These are phyloP conservation scores for Choreutis nemorana DNA, from an alignment of 2,888 invertebrate species.

Conservation along the genomic window DNA sequence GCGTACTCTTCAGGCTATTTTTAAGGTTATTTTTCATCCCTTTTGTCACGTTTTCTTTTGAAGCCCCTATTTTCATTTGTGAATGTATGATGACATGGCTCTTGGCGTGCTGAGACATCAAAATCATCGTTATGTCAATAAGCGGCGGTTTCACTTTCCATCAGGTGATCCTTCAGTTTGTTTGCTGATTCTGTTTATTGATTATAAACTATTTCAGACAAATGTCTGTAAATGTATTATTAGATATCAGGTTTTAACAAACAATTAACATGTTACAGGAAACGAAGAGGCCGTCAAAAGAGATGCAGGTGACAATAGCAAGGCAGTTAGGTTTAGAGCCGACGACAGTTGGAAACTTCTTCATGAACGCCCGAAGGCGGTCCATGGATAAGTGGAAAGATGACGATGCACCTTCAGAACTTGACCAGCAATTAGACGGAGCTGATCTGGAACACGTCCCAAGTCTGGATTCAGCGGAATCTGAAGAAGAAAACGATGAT, in stretches of 20 bases:
- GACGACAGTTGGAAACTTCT: conserved; percentile 98
- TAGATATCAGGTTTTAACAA: too few species aligned
- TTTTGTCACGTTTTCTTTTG: not conserved
- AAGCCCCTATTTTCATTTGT: not conserved
- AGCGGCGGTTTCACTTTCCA: too few species aligned
- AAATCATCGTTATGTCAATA: too few species aligned
- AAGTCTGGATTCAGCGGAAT: conserved; percentile 50
- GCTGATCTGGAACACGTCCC: conserved; percentile 56
- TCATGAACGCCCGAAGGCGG: conserved; percentile 99
- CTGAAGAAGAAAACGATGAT: conserved; percentile 54
- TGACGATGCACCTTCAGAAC: conserved; percentile 76
- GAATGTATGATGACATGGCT: too few species aligned
- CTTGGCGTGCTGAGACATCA: not conserved
- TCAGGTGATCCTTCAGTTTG: too few species aligned
- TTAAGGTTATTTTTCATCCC: conserved; percentile 82
- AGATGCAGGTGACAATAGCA: conserved; percentile 99
- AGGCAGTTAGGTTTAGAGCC: conserved; percentile 96
- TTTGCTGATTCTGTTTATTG: too few species aligned
- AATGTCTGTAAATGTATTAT: not conserved
- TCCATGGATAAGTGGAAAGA: conserved; percentile 99
- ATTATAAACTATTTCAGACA: too few species aligned
- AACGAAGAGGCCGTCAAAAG: conserved; percentile 98
- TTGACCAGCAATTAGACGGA: conserved; percentile 61
- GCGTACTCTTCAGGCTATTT: conserved; percentile 99
- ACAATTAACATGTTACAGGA: conserved; percentile 71